Evolutionary conservation across 1,140 invertebrate genomes (phyloP).

Genomic region (Ylistrum balloti): DNA sequence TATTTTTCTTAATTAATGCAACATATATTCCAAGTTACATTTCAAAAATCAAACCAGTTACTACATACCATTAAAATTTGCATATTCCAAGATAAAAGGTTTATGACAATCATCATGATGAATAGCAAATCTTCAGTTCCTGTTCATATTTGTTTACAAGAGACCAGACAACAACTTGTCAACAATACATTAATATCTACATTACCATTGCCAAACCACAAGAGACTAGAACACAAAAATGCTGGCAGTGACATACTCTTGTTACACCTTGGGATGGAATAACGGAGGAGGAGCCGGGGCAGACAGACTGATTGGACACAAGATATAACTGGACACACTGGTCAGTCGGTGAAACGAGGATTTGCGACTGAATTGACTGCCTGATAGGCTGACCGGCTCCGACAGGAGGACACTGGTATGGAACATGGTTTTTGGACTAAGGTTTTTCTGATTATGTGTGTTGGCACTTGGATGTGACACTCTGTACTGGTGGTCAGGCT

Average conservation of each 20-base stretch:
- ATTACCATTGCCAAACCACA: slow-evolving; percentile 24
- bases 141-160: slow-evolving; percentile 1
- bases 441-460: slow-evolving; percentile 31
- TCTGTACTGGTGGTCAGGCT: slow-evolving; percentile 31
- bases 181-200: background rate
- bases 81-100: background rate
- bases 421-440: slow-evolving; percentile 32
- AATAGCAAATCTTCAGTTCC: background rate
- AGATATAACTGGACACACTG: background rate
- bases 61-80: background rate
- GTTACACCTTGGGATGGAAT: background rate
- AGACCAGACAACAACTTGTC: background rate
- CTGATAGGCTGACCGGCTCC: slow-evolving; percentile 15
- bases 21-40: background rate
- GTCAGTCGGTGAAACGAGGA: slow-evolving; percentile 6
- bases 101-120: background rate
- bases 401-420: slow-evolving; percentile 4
- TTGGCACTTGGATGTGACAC: background rate
- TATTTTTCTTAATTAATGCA: background rate
- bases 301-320: slow-evolving; percentile 23
- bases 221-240: background rate
- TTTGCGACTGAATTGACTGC: slow-evolving; percentile 33
- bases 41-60: background rate
- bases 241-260: background rate
- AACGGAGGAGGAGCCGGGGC: background rate